Percentiles rank a stretch among this genome's conserved stretches.
Conservation (phyloP, 2,113 vertebrate species). For the Perca schrenkii region DNA sequence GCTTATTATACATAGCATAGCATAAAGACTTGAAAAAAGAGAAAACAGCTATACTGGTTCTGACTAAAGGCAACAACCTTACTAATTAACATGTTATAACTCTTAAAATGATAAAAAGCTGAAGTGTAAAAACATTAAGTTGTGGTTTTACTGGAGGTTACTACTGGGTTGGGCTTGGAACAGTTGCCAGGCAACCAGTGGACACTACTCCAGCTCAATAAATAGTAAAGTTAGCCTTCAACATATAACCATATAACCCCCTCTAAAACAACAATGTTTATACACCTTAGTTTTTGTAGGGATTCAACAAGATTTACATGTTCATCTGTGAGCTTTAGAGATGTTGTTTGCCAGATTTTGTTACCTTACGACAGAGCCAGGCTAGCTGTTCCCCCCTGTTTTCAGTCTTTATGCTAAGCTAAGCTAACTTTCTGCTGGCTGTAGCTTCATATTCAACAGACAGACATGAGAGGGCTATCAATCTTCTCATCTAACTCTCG, state of each 20-base stretch:
- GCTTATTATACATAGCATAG: neutral
- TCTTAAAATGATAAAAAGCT: neutral
- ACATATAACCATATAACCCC: neutral
- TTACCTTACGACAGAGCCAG: neutral
- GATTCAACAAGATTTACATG: neutral
- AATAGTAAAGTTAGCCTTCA: neutral
- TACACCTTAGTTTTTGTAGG: neutral
- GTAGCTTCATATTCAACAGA: neutral
- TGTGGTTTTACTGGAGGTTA: neutral
- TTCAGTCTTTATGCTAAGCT: neutral
- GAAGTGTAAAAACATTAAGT: neutral
- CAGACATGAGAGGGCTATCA: neutral
- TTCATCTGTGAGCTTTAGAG: neutral
- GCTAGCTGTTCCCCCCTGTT: neutral
- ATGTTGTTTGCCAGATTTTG: neutral
- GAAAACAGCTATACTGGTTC: neutral
- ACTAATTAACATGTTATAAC: neutral
- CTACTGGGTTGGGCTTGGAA: neutral
- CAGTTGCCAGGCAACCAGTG: neutral
- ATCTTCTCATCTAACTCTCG: neutral
- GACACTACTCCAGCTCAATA: neutral
- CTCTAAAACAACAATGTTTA: neutral
- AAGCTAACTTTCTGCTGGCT: neutral
- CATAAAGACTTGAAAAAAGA: neutral
- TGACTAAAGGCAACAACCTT: neutral